These are phyloP conservation scores for Pachyramphus minor DNA, from an alignment of 2,113 vertebrate species.

Conservation along the genomic window DNA sequence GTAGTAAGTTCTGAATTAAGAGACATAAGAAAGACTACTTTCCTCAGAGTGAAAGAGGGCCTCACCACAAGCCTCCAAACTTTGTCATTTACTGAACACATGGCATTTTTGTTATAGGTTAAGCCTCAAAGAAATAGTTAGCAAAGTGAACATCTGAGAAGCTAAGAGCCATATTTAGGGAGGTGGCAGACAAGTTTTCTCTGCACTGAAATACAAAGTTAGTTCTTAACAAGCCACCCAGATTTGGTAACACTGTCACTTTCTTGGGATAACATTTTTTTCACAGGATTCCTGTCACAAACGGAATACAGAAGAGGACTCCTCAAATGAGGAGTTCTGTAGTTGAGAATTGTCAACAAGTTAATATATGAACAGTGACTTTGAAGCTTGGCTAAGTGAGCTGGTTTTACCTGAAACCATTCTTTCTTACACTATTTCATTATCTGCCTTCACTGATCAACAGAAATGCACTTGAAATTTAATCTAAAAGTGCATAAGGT, in stretches of 20 bases:
- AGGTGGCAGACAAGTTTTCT: background rate
- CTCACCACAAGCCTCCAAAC: background rate
- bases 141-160: background rate
- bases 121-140: background rate
- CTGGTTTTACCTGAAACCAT: background rate
- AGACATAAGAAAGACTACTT: background rate
- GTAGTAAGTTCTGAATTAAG: background rate
- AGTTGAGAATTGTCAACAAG: background rate
- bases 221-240: background rate
- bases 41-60: background rate
- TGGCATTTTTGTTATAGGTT: background rate
- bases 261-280: background rate
- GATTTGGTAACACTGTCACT: background rate
- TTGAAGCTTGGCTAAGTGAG: background rate
- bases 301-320: background rate
- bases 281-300: background rate
- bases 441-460: background rate
- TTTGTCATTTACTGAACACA: background rate
- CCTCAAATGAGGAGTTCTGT: background rate
- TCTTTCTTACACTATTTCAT: background rate
- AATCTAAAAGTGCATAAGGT: fast-evolving
- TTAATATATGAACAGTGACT: background rate
- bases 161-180: background rate
- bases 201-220: background rate
- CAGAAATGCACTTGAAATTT: background rate